Evolutionary conservation across 2,888 invertebrate genomes (phyloP).

Genomic region (Bellardia bayeri): DNA sequence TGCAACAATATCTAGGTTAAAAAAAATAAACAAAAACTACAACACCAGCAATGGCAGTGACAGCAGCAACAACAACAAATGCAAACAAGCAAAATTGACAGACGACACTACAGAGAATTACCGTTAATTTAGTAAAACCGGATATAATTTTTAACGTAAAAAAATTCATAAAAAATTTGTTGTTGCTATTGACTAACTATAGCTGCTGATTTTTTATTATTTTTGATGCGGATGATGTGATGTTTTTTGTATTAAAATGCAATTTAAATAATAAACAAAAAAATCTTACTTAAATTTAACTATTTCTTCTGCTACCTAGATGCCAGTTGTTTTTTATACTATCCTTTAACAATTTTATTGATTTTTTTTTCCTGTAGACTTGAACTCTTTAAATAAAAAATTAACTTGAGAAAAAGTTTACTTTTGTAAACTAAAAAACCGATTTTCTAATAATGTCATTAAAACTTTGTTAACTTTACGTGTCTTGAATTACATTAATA

Average conservation of each 20-base stretch:
- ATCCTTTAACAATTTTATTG: conserved; percentile 11
- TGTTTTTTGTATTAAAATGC: background rate
- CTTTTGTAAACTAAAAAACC: conserved; percentile 19
- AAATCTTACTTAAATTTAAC: too few species aligned
- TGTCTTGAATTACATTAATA: conserved; percentile 62
- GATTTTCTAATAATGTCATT: conserved; percentile 15
- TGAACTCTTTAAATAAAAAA: conserved; percentile 22
- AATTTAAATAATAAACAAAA: conserved; percentile 17
- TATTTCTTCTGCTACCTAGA: too few species aligned
- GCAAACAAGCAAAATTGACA: conserved; percentile 43
- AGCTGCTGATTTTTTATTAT: background rate
- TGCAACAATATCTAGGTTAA: conserved; percentile 17
- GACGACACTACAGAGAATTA: conserved; percentile 39
- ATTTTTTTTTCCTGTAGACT: conserved; percentile 24
- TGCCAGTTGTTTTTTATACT: background rate
- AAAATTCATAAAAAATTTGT: conserved; percentile 17
- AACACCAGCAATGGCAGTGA: background rate
- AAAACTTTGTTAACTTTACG: conserved; percentile 43
- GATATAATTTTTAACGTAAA: conserved; percentile 57
- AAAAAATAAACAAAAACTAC: conserved; percentile 20
- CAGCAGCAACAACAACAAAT: background rate
- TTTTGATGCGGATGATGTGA: background rate
- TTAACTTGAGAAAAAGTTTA: background rate
- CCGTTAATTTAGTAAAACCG: conserved; percentile 67
- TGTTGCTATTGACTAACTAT: background rate